Evolutionary conservation across 2,113 vertebrate genomes (phyloP), one percentile per base, ranked within the genome.

Genomic region (Cavia porcellus): DNA sequence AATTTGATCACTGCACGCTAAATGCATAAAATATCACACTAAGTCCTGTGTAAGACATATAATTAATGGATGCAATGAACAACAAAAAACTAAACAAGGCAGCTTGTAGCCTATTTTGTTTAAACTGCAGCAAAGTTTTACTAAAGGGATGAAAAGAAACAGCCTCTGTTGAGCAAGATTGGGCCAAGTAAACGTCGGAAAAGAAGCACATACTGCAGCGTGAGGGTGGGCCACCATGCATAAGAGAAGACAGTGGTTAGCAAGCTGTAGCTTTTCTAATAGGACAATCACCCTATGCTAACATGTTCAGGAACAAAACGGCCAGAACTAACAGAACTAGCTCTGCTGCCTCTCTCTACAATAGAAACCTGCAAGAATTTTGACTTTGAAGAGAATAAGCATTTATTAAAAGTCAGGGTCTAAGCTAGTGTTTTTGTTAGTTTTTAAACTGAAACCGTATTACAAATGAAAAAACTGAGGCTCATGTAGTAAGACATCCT

Each of bases 381-480:
- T 90, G 75, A 92, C 52, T 96, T 66, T 81, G 64, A 86, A 90
- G 15, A 59, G 15, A 90, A 38, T 61, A 94, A 24, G 38, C 57
- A 79, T 74, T 92, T 97, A 83, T 62, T 47, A 89, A 92, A 95
- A 95, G 86, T 80, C 57, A 92, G 64, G 19, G 70, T 70, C 28
- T 64, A 42, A 45, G 25, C 11, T 50, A 45, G 52, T n/a, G 61
- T 38, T 79, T 84, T 59, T 74, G 86, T 64, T 88, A 85, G 12
- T 90, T 86, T 86, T 75, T 52, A 30, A 83, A 90, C 5, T 20
- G 75, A 79, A 74, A 86, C 20, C 64, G 38, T 55, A 94, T 86
- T 57, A 83, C 25, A 86, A 94, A 61, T 57, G 28, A 92, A 59
- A 85, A 95, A 82, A 70, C 4, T 47, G 5, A 86, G 52, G 24